Conservation (phyloP, 2,797 vertebrate genomes). For the Cynodonichthys magdalenae region DNA sequence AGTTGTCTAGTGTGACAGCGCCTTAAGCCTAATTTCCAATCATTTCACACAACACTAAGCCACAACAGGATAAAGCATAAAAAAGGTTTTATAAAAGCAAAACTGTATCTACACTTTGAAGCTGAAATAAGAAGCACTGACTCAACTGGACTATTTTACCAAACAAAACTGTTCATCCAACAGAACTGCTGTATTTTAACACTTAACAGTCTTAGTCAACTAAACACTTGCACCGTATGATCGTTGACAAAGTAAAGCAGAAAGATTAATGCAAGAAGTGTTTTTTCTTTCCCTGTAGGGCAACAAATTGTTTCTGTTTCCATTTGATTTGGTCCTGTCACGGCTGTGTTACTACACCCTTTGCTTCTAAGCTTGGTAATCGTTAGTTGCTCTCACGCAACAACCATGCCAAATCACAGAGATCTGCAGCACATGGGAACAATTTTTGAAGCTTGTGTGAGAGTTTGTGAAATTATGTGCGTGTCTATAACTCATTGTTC, state of each 20-base stretch:
- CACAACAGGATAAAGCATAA: too few species aligned
- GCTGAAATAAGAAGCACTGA: too few species aligned
- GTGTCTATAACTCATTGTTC: slow-evolving; percentile 28
- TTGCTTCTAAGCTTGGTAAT: slow-evolving; percentile 33
- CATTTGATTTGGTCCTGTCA: slow-evolving; percentile 27
- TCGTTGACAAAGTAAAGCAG: background rate
- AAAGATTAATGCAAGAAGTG: background rate
- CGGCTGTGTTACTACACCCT: slow-evolving; percentile 49
- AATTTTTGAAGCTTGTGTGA: slow-evolving; percentile 44
- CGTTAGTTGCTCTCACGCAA: slow-evolving; percentile 53
- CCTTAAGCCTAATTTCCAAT: too few species aligned
- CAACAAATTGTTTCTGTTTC: slow-evolving; percentile 27
- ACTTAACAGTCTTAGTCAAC: slow-evolving; percentile 4
- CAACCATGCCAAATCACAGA: slow-evolving; percentile 45
- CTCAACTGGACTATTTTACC: too few species aligned
- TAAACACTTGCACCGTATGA: background rate
- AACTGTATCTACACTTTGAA: too few species aligned
- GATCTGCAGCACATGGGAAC: slow-evolving; percentile 60
- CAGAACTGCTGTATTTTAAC: background rate
- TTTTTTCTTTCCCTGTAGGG: slow-evolving; percentile 11
- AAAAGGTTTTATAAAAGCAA: too few species aligned
- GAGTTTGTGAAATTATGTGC: slow-evolving; percentile 31
- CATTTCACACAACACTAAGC: too few species aligned
- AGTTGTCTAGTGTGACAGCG: too few species aligned
- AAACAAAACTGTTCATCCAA: background rate